Conservation (phyloP, 2,113 vertebrate species). For the Planiliza haematocheilus region DNA sequence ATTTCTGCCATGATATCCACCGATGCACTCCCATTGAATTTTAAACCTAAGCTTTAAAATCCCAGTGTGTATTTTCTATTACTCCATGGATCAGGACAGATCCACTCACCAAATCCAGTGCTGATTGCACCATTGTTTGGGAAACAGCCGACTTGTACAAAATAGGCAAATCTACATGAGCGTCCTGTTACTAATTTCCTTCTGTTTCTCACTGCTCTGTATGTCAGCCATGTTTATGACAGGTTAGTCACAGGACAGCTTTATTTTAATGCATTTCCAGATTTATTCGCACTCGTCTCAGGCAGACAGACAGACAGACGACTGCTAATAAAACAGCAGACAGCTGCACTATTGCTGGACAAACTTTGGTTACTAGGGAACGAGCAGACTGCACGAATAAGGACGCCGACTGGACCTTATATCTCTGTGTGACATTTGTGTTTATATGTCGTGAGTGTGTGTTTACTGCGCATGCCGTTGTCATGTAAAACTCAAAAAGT, state of each 20-base stretch:
- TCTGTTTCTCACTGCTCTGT: neutral
- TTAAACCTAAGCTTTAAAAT: no score
- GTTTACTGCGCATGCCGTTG: constrained; percentile 9
- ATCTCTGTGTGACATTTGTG: neutral
- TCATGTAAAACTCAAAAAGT: constrained; percentile 25
- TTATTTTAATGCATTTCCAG: neutral
- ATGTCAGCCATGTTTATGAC: neutral
- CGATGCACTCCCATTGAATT: no score
- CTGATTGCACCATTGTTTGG: no score
- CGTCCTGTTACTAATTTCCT: neutral
- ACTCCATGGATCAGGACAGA: no score
- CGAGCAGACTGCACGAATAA: constrained; percentile 37
- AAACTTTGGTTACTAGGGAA: constrained; percentile 66
- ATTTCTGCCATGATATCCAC: neutral
- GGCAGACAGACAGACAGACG: neutral
- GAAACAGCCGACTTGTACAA: no score
- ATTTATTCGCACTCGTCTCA: neutral
- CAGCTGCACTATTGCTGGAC: constrained; percentile 37
- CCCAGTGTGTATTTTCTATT: no score
- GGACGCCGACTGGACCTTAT: constrained; percentile 33
- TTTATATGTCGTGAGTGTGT: constrained; percentile 15
- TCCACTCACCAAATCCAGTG: no score
- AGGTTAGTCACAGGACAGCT: neutral
- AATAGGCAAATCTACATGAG: no score
- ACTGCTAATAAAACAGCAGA: constrained; percentile 13